Percentiles rank a stretch among this genome's conserved stretches.
Evolutionary conservation across 2,888 invertebrate genomes (phyloP).

Genomic region (Endotricha flammealis): DNA sequence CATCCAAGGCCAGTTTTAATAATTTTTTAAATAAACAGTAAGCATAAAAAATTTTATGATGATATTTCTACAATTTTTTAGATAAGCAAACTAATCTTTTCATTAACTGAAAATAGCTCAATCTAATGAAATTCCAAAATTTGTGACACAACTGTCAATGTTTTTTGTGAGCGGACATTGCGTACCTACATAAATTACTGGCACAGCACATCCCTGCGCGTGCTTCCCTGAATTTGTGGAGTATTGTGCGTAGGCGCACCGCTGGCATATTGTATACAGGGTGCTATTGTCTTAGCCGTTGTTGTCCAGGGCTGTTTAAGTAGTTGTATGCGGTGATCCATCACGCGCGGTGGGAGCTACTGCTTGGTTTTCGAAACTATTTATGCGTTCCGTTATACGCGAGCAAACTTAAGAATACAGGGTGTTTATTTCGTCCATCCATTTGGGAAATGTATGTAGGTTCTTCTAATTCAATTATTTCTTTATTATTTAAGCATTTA

Average conservation of each 20-base stretch:
- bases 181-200: constrained; percentile 50
- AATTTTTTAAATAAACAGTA: too few relatives aligned
- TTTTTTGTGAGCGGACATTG: constrained; percentile 31
- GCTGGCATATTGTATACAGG: constrained; percentile 33
- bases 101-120: constrained; percentile 21
- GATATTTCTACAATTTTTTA: too few relatives aligned
- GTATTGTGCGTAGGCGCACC: constrained; percentile 28
- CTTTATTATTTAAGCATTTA: too few relatives aligned
- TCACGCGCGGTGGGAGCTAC: constrained; percentile 56
- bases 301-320: constrained; percentile 38
- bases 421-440: too few relatives aligned
- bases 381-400: constrained; percentile 11
- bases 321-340: constrained; percentile 43
- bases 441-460: too few relatives aligned
- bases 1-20: too few relatives aligned
- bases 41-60: too few relatives aligned
- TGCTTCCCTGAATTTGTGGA: constrained; percentile 35
- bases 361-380: constrained; percentile 44
- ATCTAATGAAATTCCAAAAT: constrained; percentile 29
- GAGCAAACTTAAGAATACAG: too few relatives aligned
- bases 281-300: constrained; percentile 48
- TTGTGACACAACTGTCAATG: constrained; percentile 6
- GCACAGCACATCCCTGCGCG: constrained; percentile 24
- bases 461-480: too few relatives aligned
- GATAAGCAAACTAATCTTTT: not conserved